Percentiles rank a stretch among this genome's conserved stretches.
Evolutionary conservation across 2,113 vertebrate species (phyloP).

Genomic region (Saimiri boliviensis): DNA sequence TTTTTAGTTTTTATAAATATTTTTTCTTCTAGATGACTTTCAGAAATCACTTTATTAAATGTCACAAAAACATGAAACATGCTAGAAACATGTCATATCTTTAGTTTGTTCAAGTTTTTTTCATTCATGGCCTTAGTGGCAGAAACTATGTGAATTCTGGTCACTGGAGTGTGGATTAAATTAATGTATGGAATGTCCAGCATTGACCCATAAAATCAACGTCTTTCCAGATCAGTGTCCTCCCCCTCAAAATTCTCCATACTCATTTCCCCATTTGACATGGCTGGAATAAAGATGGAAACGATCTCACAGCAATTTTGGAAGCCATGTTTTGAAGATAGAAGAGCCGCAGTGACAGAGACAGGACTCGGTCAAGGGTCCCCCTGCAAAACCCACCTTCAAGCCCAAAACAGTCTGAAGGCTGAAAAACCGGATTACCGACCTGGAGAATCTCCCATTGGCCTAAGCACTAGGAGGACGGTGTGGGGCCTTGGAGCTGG

Average conservation of each 20-base stretch:
- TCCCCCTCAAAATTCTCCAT: neutral
- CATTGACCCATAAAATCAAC: neutral
- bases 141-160: neutral
- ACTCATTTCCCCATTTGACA: neutral
- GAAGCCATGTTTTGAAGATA: neutral
- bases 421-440: no score
- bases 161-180: neutral
- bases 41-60: neutral
- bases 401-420: no score
- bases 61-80: neutral
- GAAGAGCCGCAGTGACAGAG: neutral
- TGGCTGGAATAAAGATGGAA: neutral
- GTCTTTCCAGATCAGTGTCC: neutral
- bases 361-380: no score
- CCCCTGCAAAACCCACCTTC: no score
- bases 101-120: neutral
- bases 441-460: no score
- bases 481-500: no score
- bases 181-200: neutral
- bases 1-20: neutral
- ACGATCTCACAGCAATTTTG: neutral
- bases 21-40: slow-evolving; percentile 1
- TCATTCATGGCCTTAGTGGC: neutral
- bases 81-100: neutral
- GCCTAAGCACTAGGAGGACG: no score